Conservation (phyloP, 2,113 vertebrate species). For the Gambusia holbrooki region DNA sequence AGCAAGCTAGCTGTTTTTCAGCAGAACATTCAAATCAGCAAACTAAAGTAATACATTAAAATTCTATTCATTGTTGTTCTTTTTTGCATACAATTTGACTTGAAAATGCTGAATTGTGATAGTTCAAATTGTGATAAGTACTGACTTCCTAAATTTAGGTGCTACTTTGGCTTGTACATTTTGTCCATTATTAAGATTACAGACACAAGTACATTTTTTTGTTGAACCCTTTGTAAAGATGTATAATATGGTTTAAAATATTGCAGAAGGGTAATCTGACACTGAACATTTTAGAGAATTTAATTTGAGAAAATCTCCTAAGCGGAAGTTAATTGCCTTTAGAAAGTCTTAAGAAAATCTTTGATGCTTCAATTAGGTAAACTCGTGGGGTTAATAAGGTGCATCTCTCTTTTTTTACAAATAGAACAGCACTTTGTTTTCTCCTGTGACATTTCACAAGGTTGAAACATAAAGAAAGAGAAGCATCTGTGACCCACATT, state of each 20-base stretch:
- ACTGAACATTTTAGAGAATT: background rate
- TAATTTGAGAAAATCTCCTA: background rate
- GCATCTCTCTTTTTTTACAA: too few species aligned
- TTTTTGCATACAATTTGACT: constrained; percentile 17
- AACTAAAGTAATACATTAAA: constrained; percentile 54
- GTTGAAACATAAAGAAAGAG: background rate
- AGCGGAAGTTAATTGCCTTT: too few species aligned
- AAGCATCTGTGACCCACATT: background rate
- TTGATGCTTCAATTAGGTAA: too few species aligned
- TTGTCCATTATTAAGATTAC: background rate
- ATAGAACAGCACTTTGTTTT: too few species aligned
- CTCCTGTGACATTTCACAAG: too few species aligned
- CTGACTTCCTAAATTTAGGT: background rate
- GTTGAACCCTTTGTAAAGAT: too few species aligned
- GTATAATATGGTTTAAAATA: background rate
- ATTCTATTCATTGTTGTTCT: constrained; percentile 49
- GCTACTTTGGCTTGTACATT: background rate
- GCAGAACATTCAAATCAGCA: constrained; percentile 51
- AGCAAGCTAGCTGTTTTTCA: constrained; percentile 51
- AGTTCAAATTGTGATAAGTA: background rate
- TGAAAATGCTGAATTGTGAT: background rate
- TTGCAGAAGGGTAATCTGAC: background rate
- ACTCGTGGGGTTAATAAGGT: too few species aligned
- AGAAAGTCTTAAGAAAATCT: too few species aligned
- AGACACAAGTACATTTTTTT: background rate